Evolutionary conservation across 2,888 invertebrate genomes (phyloP).

Genomic region (Lepidonotus clava): DNA sequence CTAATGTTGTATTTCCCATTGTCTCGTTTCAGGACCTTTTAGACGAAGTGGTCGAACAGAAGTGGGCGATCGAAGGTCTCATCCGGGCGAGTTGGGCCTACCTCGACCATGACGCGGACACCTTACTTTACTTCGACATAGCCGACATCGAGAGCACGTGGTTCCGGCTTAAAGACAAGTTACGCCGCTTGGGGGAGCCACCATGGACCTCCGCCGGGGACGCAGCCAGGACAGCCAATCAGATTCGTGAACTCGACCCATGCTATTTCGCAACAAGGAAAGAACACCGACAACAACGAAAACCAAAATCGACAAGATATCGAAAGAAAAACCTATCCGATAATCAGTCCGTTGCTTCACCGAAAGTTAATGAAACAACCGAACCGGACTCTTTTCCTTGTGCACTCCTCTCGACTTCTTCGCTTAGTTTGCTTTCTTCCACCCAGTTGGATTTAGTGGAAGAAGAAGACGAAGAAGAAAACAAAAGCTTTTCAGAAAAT

Average conservation of each 20-base stretch:
- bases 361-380: not conserved
- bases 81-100: conserved; percentile 36
- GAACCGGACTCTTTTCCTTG: conserved; percentile 10
- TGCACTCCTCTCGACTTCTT: too few relatives aligned
- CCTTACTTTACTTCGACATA: conserved; percentile 31
- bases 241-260: conserved; percentile 16
- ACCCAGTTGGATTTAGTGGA: not conserved
- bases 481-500: conserved; percentile 7
- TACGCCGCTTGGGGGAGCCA: not conserved
- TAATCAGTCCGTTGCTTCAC: not conserved
- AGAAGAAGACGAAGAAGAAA: not conserved
- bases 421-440: conserved; percentile 22
- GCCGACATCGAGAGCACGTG: conserved; percentile 15
- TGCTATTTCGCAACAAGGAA: conserved; percentile 41
- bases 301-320: not conserved
- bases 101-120: conserved; percentile 41
- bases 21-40: conserved; percentile 41
- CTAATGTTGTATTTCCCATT: not conserved
- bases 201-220: conserved; percentile 53
- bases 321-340: not conserved
- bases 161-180: conserved; percentile 20
- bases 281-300: conserved; percentile 6
- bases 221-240: too few relatives aligned
- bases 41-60: conserved; percentile 40
- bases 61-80: conserved; percentile 22